These are phyloP conservation scores for Rambutsinella grinnellia DNA, from an alignment of 2,888 invertebrate genomes.

Conservation along the genomic window DNA sequence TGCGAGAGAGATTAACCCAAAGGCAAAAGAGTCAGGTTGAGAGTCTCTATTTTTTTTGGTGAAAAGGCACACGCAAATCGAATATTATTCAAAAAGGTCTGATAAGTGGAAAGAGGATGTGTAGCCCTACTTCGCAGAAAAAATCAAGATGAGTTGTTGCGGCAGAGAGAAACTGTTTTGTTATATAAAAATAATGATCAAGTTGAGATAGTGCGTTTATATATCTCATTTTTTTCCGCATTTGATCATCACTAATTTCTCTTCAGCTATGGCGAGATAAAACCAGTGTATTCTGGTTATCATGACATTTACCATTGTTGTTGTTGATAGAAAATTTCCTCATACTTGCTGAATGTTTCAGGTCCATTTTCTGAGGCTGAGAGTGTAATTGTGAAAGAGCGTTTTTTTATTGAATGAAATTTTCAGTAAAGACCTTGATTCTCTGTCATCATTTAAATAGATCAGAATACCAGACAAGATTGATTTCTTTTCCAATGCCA, in stretches of 20 bases:
- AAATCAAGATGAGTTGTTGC: not conserved
- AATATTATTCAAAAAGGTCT: not conserved
- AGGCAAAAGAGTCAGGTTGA: not conserved
- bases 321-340: not conserved
- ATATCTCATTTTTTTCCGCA: not conserved
- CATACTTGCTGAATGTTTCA: not conserved
- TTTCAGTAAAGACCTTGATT: too few relatives aligned
- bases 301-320: not conserved
- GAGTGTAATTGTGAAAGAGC: too few relatives aligned
- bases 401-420: too few relatives aligned
- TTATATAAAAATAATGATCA: not conserved
- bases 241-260: conserved; percentile 11
- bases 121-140: not conserved
- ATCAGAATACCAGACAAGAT: too few relatives aligned
- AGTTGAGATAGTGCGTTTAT: not conserved
- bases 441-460: too few relatives aligned
- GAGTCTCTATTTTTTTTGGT: not conserved
- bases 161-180: not conserved
- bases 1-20: not conserved
- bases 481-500: too few relatives aligned
- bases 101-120: not conserved
- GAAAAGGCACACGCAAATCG: not conserved
- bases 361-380: too few relatives aligned
- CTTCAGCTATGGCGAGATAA: not conserved
- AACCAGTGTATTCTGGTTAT: conserved; percentile 33